Conservation (phyloP, 2,797 vertebrate species). For the Eulemur mongoz region DNA sequence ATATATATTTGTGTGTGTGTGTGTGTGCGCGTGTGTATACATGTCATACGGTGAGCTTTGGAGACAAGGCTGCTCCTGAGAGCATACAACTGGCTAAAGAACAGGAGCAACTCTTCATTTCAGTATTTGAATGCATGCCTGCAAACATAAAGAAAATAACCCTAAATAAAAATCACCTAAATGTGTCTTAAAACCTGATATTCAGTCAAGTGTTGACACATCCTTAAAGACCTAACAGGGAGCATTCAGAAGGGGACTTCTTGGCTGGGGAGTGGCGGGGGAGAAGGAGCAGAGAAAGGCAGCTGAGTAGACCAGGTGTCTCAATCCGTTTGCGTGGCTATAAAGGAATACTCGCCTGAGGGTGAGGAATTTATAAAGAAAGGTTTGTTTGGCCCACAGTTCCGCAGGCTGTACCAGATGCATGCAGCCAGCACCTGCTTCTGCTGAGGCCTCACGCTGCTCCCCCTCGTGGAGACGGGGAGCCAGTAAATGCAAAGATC, state of each 20-base stretch:
- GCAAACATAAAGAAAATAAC: background rate
- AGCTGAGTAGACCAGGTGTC: background rate
- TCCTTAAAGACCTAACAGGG: background rate
- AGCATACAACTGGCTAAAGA: background rate
- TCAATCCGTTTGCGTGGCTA: too few species aligned
- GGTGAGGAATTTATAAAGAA: too few species aligned
- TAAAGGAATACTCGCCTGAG: too few species aligned
- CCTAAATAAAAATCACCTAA: too few species aligned
- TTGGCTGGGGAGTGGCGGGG: fast-evolving
- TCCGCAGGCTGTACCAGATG: too few species aligned
- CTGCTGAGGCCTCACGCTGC: too few species aligned
- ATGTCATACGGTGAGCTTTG: background rate
- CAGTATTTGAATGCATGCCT: background rate
- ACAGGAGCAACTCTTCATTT: background rate
- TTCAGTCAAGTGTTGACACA: fast-evolving
- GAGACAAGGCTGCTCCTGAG: background rate
- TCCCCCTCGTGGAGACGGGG: too few species aligned
- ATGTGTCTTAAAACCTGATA: background rate
- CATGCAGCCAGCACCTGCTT: too few species aligned
- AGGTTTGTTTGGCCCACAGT: too few species aligned
- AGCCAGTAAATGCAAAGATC: too few species aligned
- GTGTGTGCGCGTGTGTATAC: background rate
- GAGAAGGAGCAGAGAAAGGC: too few species aligned
- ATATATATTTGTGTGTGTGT: background rate
- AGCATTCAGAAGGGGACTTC: fast-evolving